Evolutionary conservation across 2,888 invertebrate genomes (phyloP).

Genomic region (Scaptomyza caliginosa): DNA sequence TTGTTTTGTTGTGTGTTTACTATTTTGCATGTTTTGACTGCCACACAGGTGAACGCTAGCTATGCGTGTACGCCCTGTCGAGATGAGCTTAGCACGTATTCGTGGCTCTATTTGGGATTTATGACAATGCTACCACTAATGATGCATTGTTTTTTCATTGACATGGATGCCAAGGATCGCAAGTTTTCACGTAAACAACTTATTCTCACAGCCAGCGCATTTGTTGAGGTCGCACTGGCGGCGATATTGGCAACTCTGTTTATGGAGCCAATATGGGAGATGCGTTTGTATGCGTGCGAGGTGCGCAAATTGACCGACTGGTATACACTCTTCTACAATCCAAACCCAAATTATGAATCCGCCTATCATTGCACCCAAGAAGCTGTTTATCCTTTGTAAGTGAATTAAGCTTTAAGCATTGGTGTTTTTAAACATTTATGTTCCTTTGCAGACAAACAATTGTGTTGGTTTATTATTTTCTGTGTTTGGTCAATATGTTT

Average conservation of each 20-base stretch:
- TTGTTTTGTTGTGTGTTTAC: background rate
- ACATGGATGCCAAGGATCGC: slow-evolving; percentile 90
- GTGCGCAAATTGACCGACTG: slow-evolving; percentile 95
- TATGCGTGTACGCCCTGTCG: slow-evolving; percentile 90
- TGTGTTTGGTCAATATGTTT: slow-evolving; percentile 92
- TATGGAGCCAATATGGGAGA: slow-evolving; percentile 92
- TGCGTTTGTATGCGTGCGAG: slow-evolving; percentile 91
- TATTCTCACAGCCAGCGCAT: slow-evolving; percentile 91
- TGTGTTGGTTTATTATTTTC: slow-evolving; percentile 94
- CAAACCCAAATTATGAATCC: slow-evolving; percentile 94
- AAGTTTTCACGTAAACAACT: slow-evolving; percentile 91
- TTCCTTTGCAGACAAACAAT: slow-evolving; percentile 91
- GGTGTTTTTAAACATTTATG: background rate
- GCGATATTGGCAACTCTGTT: slow-evolving; percentile 91
- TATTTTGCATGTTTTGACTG: slow-evolving; percentile 4
- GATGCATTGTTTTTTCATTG: slow-evolving; percentile 96
- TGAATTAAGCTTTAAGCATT: slow-evolving; percentile 51
- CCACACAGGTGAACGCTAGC: slow-evolving; percentile 85
- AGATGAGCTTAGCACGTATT: slow-evolving; percentile 91
- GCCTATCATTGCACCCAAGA: slow-evolving; percentile 94
- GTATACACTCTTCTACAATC: slow-evolving; percentile 98
- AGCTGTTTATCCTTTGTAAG: slow-evolving; percentile 98
- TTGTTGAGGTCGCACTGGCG: slow-evolving; percentile 91
- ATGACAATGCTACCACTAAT: slow-evolving; percentile 95
- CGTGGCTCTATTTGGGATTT: slow-evolving; percentile 97